Conservation (phyloP, 2,797 vertebrate genomes). For the Lindbergichthys nudifrons region DNA sequence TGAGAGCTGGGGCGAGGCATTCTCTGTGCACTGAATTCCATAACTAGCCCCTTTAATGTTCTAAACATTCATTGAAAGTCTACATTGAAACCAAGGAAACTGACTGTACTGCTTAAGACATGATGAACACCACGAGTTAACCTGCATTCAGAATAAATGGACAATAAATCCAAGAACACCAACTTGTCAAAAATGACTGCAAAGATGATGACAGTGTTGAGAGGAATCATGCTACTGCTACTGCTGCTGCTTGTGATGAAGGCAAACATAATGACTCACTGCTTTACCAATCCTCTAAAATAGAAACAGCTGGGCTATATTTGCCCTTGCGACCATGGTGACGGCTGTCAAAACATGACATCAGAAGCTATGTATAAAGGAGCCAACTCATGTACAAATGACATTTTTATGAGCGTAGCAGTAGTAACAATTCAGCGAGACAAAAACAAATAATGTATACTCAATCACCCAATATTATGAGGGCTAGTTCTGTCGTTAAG, state of each 20-base stretch:
- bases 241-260: not conserved
- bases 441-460: not conserved
- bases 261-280: conserved; percentile 50
- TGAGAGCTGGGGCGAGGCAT: too few species aligned
- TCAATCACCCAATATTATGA: conserved; percentile 15
- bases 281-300: conserved; percentile 44
- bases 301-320: conserved; percentile 58
- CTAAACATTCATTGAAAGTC: not conserved
- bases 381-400: conserved; percentile 39
- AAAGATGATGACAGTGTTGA: conserved; percentile 23
- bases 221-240: conserved; percentile 7
- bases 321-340: conserved; percentile 65
- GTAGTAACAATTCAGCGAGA: conserved; percentile 1
- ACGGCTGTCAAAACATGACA: conserved; percentile 64
- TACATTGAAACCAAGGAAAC: not conserved
- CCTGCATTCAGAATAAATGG: not conserved
- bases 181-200: not conserved
- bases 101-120: not conserved
- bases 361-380: conserved; percentile 53
- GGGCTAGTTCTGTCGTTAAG: conserved; percentile 6
- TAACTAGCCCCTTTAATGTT: not conserved
- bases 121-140: not conserved
- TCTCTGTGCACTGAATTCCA: too few species aligned
- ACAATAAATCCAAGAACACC: not conserved
- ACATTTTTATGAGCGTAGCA: conserved; percentile 24